Percentiles rank a stretch among this genome's conserved stretches.
Evolutionary conservation across 2,113 vertebrate species (phyloP).

Genomic region (Harpagus bidentatus): DNA sequence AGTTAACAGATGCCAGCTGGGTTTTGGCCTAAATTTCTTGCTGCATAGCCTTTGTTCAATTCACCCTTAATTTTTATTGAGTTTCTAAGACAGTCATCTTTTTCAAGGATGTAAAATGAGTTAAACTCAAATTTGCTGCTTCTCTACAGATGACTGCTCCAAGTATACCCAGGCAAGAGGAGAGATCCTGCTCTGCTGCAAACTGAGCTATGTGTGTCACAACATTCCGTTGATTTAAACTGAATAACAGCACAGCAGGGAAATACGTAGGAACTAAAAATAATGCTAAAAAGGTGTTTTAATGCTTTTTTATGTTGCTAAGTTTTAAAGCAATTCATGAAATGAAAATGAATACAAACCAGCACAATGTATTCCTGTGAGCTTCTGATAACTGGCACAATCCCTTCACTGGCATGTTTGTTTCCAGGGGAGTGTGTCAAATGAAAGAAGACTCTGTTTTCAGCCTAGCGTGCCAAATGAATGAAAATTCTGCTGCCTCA

Average conservation of each 20-base stretch:
- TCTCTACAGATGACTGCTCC: background rate
- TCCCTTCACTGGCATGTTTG: constrained; percentile 46
- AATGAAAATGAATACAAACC: constrained; percentile 57
- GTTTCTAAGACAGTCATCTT: background rate
- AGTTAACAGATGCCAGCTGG: constrained; percentile 19
- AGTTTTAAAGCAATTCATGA: constrained; percentile 60
- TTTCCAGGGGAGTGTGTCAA: constrained; percentile 55
- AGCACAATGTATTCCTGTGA: constrained; percentile 59
- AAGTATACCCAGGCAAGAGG: background rate
- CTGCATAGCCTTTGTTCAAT: background rate
- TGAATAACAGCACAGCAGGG: constrained; percentile 42
- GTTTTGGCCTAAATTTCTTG: background rate
- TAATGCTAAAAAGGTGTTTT: constrained; percentile 42
- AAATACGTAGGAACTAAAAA: constrained; percentile 28
- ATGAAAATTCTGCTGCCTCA: constrained; percentile 64
- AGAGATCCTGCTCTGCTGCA: background rate
- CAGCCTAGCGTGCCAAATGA: constrained; percentile 46
- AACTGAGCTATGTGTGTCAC: background rate
- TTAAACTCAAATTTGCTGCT: constrained; percentile 2
- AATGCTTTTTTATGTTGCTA: constrained; percentile 43
- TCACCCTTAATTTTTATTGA: background rate
- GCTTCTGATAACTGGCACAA: constrained; percentile 54
- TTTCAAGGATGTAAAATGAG: background rate
- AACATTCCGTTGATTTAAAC: constrained; percentile 39
- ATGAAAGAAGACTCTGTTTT: constrained; percentile 49